Evolutionary conservation across 2,797 vertebrate genomes (phyloP).

Genomic region (Hoplostethus mediterraneus): DNA sequence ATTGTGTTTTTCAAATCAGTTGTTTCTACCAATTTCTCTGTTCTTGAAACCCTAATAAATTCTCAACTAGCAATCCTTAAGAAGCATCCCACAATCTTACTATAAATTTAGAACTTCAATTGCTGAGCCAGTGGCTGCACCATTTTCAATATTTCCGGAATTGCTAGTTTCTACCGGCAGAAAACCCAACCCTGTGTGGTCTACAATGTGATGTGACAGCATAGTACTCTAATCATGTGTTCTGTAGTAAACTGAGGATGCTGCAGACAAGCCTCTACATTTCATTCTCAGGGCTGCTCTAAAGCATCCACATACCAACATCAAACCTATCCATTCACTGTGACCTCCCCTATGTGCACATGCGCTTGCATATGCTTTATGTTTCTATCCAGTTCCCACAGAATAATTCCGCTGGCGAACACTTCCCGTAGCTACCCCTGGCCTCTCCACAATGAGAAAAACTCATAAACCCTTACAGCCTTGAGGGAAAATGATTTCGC

Average conservation of each 20-base stretch:
- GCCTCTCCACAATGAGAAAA: neutral
- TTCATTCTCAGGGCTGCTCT: neutral
- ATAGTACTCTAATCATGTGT: too few relatives aligned
- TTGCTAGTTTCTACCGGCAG: too few relatives aligned
- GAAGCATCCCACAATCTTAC: too few relatives aligned
- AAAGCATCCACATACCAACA: neutral
- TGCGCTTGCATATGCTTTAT: slow-evolving; percentile 7
- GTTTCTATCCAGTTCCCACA: neutral
- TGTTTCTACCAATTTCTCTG: too few relatives aligned
- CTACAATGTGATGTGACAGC: neutral
- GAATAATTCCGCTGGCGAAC: neutral
- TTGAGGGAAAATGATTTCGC: slow-evolving; percentile 27
- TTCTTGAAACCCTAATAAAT: too few relatives aligned
- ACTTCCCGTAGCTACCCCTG: neutral
- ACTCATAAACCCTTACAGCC: slow-evolving; percentile 39
- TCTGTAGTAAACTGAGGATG: neutral
- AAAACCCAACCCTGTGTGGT: too few relatives aligned
- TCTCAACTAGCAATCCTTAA: too few relatives aligned
- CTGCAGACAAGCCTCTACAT: neutral
- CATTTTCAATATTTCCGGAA: too few relatives aligned
- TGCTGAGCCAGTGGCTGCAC: too few relatives aligned
- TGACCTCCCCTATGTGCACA: neutral
- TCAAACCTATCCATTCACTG: neutral
- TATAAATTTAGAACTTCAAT: too few relatives aligned
- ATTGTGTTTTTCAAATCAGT: too few relatives aligned